Percentiles rank a stretch among this genome's conserved stretches.
These are phyloP conservation scores for Phrynosoma platyrhinos DNA, from an alignment of 2,113 vertebrate species.

Conservation along the genomic window DNA sequence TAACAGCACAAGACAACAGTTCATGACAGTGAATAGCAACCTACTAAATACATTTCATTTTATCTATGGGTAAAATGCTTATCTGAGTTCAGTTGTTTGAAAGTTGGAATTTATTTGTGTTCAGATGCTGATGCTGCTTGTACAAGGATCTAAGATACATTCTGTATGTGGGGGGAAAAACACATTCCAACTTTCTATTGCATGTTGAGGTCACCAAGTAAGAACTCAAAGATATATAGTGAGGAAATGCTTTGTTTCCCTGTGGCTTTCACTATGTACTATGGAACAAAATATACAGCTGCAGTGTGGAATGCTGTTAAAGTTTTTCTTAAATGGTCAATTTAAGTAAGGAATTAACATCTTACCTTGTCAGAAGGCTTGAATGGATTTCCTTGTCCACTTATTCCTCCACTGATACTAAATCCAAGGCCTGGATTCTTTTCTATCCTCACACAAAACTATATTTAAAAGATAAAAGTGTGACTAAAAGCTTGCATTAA, in stretches of 20 bases:
- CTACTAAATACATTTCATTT: no score
- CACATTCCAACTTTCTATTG: no score
- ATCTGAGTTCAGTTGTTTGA: no score
- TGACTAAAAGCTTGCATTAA: constrained; percentile 24
- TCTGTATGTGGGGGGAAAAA: no score
- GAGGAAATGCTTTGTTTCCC: neutral
- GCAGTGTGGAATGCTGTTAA: neutral
- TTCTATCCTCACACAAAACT: constrained; percentile 99
- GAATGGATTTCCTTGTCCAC: constrained; percentile 99
- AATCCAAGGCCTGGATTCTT: constrained; percentile 99
- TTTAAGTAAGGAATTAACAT: constrained; percentile 32
- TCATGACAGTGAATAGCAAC: no score
- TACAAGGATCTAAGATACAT: no score
- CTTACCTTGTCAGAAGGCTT: constrained; percentile 99
- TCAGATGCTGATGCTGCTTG: no score
- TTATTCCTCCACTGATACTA: constrained; percentile 99
- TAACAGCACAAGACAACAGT: no score
- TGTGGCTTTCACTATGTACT: neutral
- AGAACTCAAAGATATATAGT: neutral
- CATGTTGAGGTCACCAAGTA: no score
- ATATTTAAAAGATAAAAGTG: constrained; percentile 50
- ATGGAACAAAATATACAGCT: neutral
- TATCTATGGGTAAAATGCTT: no score
- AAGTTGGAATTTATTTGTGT: no score
- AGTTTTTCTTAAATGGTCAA: neutral